A percentile compares a stretch with the other conserved stretches of the same genome.
phyloP scores from a whole-genome alignment of 35 echinoderm and acorn worm genomes.

The Diadema setosum region DNA sequence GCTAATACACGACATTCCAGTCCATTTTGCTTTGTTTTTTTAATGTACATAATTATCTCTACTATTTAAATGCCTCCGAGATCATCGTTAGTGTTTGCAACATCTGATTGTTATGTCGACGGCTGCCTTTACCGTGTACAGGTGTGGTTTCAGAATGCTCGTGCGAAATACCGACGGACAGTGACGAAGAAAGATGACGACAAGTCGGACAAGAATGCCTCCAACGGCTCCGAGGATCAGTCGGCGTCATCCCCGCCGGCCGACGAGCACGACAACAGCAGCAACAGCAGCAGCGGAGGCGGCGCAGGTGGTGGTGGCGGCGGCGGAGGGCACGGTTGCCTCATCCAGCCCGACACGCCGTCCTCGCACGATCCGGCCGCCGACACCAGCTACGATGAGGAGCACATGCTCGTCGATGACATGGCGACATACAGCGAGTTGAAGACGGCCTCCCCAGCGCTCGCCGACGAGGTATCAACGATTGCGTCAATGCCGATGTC shows the following conservation, averaged over 20 bases:
- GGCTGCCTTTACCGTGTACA: background rate
- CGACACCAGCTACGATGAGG: background rate
- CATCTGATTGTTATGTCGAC: background rate
- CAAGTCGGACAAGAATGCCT: slow-evolving; percentile 26
- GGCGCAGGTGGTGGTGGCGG: slow-evolving; percentile 13
- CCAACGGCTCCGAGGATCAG: background rate
- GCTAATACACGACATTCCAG: too few species aligned
- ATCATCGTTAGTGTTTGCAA: too few species aligned
- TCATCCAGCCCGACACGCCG: background rate
- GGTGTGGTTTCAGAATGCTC: slow-evolving; percentile 99
- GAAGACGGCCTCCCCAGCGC: slow-evolving; percentile 80
- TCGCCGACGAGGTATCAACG: slow-evolving; percentile 76
- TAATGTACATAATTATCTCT: background rate
- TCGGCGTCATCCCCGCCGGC: slow-evolving; percentile 4
- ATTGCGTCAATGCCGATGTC: slow-evolving; percentile 77
- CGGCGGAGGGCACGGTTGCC: background rate
- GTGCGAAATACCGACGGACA: slow-evolving; percentile 90
- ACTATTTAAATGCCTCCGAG: too few species aligned
- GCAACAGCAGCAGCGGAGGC: slow-evolving; percentile 27
- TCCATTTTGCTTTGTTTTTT: background rate
- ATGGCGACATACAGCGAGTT: slow-evolving; percentile 77
- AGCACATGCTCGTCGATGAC: slow-evolving; percentile 16
- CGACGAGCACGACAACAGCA: slow-evolving; percentile 28
- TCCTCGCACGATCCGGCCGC: slow-evolving; percentile 11
- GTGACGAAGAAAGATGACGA: slow-evolving; percentile 78